A percentile compares a stretch with the other conserved stretches of the same genome.
These are phyloP conservation scores for Phenganax marumi DNA, from an alignment of 92 coral and sea anemone genomes.

Conservation along the genomic window DNA sequence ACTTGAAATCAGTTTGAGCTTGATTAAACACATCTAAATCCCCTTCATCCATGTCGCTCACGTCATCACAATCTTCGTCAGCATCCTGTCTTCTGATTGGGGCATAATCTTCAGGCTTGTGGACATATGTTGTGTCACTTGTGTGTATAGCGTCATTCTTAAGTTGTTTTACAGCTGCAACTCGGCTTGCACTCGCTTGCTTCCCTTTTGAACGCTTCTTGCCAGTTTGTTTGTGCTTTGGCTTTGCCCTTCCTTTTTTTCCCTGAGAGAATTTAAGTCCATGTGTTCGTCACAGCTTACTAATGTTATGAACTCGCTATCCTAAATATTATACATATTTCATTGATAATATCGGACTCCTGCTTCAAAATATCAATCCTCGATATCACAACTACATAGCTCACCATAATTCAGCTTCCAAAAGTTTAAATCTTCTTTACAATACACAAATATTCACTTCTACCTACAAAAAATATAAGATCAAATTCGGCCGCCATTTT, in stretches of 20 bases:
- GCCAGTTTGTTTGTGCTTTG: conserved; percentile 32
- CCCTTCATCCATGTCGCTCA: conserved; percentile 1
- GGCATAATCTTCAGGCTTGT: conserved; percentile 25
- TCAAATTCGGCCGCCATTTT: not conserved
- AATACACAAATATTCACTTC: not conserved
- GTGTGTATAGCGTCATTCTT: not conserved
- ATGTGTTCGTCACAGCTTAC: not conserved
- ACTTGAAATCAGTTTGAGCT: conserved; percentile 21
- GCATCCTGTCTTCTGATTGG: conserved; percentile 27
- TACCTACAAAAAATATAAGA: not conserved
- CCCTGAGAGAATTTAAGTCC: conserved; percentile 1
- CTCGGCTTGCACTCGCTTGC: not conserved
- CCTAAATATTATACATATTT: too few species aligned
- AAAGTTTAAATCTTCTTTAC: not conserved
- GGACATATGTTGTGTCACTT: not conserved
- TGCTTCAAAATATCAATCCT: not conserved
- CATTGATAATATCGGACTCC: not conserved
- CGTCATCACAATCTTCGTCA: conserved; percentile 10
- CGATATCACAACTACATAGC: not conserved
- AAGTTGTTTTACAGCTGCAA: not conserved
- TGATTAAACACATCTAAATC: conserved; percentile 22
- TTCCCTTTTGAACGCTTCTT: conserved; percentile 34
- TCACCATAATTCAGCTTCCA: not conserved
- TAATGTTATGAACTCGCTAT: not conserved
- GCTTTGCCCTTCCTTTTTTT: conserved; percentile 40